Evolutionary conservation across 1,140 invertebrate genomes (phyloP).

Genomic region (Pogonomyrmex californicus): DNA sequence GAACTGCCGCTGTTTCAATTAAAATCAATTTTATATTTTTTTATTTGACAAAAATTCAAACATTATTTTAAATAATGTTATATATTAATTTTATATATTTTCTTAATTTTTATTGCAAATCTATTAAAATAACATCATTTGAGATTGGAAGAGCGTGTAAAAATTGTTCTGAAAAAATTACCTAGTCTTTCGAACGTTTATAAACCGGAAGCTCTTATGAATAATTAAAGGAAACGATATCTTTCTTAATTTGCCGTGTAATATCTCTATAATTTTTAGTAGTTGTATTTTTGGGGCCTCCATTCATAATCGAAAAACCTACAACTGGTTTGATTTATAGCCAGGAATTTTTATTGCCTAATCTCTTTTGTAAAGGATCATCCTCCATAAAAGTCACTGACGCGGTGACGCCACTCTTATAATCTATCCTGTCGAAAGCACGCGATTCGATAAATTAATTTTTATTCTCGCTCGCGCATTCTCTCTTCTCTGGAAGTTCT

Average conservation of each 20-base stretch:
- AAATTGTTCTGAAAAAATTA: background rate
- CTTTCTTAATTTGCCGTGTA: background rate
- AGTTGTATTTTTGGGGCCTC: background rate
- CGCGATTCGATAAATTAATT: conserved; percentile 55
- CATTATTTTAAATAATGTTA: background rate
- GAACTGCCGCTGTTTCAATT: background rate
- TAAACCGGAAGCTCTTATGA: background rate
- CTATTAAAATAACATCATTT: background rate
- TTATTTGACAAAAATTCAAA: background rate
- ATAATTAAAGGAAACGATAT: background rate
- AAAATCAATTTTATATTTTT: background rate
- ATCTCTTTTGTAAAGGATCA: conserved; percentile 23
- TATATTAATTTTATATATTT: background rate
- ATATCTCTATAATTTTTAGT: conserved; percentile 23
- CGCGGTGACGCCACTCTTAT: conserved; percentile 33
- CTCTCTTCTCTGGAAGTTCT: background rate
- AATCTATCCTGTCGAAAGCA: conserved; percentile 52
- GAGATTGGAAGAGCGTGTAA: background rate
- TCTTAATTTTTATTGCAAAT: background rate
- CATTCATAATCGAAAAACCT: background rate
- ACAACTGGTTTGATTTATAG: conserved; percentile 25
- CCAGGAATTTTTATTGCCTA: conserved; percentile 43
- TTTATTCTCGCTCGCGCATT: background rate
- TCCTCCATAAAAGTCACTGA: conserved; percentile 53
- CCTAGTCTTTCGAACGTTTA: background rate